Evolutionary conservation across 2,888 invertebrate genomes (phyloP), one percentile per base, ranked within the genome.

Genomic region (Temnothorax unifasciatus): DNA sequence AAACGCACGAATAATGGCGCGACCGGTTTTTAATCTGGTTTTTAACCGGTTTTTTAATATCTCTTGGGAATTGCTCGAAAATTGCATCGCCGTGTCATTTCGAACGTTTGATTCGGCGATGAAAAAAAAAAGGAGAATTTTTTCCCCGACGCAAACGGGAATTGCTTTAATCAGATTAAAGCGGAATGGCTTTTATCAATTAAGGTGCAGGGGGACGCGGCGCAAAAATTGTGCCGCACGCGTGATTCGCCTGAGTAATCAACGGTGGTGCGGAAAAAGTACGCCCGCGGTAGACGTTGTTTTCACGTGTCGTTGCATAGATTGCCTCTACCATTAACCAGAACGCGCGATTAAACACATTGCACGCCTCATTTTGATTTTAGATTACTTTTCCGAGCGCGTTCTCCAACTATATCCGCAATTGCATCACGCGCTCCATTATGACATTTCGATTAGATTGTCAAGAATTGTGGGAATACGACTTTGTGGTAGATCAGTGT

Each of bases 291-390:
- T 25, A 44, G 50, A 41, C 61, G 66, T 47, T 66, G 57, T 66
- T 84, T 68, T 68, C 64, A 52, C 38, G 47, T 81, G 73, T 61
- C 68, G 50, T 68, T 61, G 52, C n/a, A 66, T 52, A 52, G 54
- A 75, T 79, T 79, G 34, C 57, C 29, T 59, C 52, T 21, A 44
- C 18, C 41, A 57, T 25, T 61, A 66, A 54, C 41, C 57, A 18
- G 54, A 54, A 57, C 54, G 83, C 50, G 68, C 54, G 50, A 77
- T 87, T 87, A 77, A 85, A 79, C 71, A 54, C 77, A 61, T 74
- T 66, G 63, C 71, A 50, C 66, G 69, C 59, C 38, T 87, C 77
- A 57, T 83, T 85, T 87, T 77, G 86, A 88, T 83, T 84, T 82
- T 64, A 79, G 66, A 88, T 88, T 86, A 84, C 75, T 75, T 84